Evolutionary conservation across 1,140 invertebrate species (phyloP).

Genomic region (Pemphigus obesinymphae): DNA sequence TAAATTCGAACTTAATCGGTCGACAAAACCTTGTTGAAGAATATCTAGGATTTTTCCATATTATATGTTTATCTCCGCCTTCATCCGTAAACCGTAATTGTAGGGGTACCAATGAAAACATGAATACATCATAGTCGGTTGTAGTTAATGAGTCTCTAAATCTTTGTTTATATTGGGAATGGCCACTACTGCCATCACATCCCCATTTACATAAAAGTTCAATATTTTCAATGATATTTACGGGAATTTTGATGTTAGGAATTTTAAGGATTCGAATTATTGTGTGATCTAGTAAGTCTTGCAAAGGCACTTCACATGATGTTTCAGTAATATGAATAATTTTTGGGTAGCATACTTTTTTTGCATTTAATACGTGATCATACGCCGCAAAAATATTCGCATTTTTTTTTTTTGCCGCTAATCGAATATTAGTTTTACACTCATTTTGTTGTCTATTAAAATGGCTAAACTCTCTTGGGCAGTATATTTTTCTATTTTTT

Average conservation of each 20-base stretch:
- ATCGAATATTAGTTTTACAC: background rate
- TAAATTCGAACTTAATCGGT: background rate
- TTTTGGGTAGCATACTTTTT: constrained; percentile 31
- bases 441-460: background rate
- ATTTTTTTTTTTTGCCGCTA: background rate
- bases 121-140: background rate
- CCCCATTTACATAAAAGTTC: constrained; percentile 14
- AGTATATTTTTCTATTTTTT: background rate
- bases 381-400: background rate
- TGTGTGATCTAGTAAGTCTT: constrained; percentile 13
- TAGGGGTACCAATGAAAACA: background rate
- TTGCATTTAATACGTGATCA: background rate
- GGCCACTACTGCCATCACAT: background rate
- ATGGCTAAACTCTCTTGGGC: background rate
- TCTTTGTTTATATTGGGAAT: constrained; percentile 2
- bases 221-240: background rate
- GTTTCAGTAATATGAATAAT: background rate
- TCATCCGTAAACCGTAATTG: background rate
- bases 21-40: constrained; percentile 46
- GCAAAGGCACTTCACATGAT: background rate
- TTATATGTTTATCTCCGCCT: background rate
- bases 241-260: background rate
- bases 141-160: background rate
- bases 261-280: background rate
- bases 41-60: constrained; percentile 39